A percentile compares a stretch with the other conserved stretches of the same genome.
Evolutionary conservation across 1,140 invertebrate species (phyloP).

Genomic region (Bombus soroeensis): DNA sequence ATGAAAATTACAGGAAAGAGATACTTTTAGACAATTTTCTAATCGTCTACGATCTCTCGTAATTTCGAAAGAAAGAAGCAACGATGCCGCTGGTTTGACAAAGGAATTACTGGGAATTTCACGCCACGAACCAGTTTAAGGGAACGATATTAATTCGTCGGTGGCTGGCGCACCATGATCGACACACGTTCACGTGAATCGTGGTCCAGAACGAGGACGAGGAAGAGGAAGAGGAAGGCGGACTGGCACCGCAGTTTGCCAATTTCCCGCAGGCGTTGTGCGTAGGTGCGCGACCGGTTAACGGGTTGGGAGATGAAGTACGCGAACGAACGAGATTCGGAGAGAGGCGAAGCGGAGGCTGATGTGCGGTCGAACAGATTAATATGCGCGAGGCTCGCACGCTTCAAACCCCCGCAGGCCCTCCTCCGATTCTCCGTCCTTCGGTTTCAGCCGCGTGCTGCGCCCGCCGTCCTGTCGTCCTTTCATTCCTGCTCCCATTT

Average conservation of each 20-base stretch:
- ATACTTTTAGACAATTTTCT: neutral
- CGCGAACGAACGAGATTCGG: constrained; percentile 77
- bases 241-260: constrained; percentile 67
- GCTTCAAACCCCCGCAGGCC: constrained; percentile 47
- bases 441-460: constrained; percentile 60
- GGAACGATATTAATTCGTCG: constrained; percentile 8
- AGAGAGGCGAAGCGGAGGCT: constrained; percentile 68
- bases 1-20: no score
- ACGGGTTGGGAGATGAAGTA: constrained; percentile 75
- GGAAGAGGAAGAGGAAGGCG: constrained; percentile 51
- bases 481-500: constrained; percentile 68
- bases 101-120: neutral
- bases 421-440: constrained; percentile 49
- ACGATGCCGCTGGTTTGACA: accelerated
- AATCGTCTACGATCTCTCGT: neutral
- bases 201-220: constrained; percentile 37
- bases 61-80: neutral
- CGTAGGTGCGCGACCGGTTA: constrained; percentile 73
- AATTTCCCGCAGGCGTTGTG: constrained; percentile 78
- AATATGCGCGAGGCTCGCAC: constrained; percentile 78
- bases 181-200: constrained; percentile 57
- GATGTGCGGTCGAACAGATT: constrained; percentile 81
- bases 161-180: constrained; percentile 35
- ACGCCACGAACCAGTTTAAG: no score
- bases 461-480: constrained; percentile 36